Percentiles rank a stretch among this genome's conserved stretches.
These are phyloP conservation scores for Apis dorsata DNA, from an alignment of 1,140 invertebrate genomes.

Conservation along the genomic window DNA sequence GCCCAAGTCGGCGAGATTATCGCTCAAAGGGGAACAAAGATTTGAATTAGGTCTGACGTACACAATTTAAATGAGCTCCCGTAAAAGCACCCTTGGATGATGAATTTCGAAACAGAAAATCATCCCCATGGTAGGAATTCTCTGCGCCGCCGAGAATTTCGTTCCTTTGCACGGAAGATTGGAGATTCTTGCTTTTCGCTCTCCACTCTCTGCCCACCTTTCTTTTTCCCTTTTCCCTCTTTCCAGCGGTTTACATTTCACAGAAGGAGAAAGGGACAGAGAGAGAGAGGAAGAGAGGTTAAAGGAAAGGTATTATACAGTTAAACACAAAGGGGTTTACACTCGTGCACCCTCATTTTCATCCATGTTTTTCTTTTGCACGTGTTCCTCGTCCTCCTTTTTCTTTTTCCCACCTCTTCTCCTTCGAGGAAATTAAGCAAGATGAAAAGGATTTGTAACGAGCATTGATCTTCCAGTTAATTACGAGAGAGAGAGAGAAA, in stretches of 20 bases:
- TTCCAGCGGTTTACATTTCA: not conserved
- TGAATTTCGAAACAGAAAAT: slow-evolving; percentile 19
- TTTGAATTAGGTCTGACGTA: slow-evolving; percentile 10
- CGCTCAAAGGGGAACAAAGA: not conserved
- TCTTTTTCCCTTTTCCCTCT: not conserved
- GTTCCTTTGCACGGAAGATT: slow-evolving; percentile 9
- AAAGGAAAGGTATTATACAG: not conserved
- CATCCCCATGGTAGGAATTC: not conserved
- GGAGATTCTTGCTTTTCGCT: slow-evolving; percentile 1
- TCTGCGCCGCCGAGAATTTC: not conserved
- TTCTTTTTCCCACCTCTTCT: not conserved
- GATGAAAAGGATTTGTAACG: slow-evolving; percentile 9
- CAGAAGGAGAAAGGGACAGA: too few species aligned
- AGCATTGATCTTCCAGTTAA: slow-evolving; percentile 1
- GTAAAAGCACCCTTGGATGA: not conserved
- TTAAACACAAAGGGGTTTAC: not conserved
- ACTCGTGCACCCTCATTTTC: not conserved
- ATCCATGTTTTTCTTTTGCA: not conserved
- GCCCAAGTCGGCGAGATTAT: too few species aligned
- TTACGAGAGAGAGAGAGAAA: not conserved
- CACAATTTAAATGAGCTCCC: slow-evolving; percentile 20
- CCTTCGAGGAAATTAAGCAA: not conserved
- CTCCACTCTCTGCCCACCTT: not conserved
- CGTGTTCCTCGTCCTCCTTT: too few species aligned
- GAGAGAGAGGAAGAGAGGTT: not conserved